Percentiles rank a stretch among this genome's conserved stretches.
These are phyloP conservation scores for Bursaphelenchus okinawaensis DNA, from an alignment of 2,888 invertebrate species.

Conservation along the genomic window DNA sequence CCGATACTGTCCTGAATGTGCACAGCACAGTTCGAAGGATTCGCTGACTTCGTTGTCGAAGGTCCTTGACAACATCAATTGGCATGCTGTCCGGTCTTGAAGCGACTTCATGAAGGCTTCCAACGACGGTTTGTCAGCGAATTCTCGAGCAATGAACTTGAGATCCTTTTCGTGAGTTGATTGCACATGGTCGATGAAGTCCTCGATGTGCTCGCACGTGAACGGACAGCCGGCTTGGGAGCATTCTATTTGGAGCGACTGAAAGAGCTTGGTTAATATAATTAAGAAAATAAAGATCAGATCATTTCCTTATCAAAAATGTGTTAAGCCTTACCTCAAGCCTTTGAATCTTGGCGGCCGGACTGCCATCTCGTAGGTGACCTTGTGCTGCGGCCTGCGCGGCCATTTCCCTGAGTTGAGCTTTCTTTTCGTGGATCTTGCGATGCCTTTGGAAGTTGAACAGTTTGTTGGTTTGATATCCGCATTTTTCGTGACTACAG, in stretches of 20 bases:
- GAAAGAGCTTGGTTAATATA: too few relatives aligned
- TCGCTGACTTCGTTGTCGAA: constrained; percentile 7
- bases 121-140: background rate
- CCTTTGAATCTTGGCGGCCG: constrained; percentile 10
- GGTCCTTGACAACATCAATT: constrained; percentile 3
- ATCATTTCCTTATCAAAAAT: background rate
- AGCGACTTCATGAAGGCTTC: constrained; percentile 6
- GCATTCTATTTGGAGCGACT: constrained; percentile 10
- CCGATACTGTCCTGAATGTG: constrained; percentile 4
- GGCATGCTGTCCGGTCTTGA: constrained; percentile 1
- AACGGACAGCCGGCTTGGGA: constrained; percentile 1
- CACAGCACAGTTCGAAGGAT: constrained; percentile 10
- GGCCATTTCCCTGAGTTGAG: constrained; percentile 2
- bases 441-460: constrained; percentile 16
- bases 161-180: constrained; percentile 3
- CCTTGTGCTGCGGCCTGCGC: background rate
- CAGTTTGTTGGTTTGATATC: constrained; percentile 14
- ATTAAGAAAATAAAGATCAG: background rate
- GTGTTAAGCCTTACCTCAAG: constrained; percentile 5
- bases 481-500: constrained; percentile 13
- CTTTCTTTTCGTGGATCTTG: constrained; percentile 13
- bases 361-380: background rate
- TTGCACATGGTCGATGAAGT: constrained; percentile 11
- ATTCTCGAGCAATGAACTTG: constrained; percentile 3
- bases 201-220: constrained; percentile 10